Evolutionary conservation across 2,797 vertebrate genomes (phyloP), one percentile per base, ranked within the genome.

Genomic region (Dendrocincla tyrannina): DNA sequence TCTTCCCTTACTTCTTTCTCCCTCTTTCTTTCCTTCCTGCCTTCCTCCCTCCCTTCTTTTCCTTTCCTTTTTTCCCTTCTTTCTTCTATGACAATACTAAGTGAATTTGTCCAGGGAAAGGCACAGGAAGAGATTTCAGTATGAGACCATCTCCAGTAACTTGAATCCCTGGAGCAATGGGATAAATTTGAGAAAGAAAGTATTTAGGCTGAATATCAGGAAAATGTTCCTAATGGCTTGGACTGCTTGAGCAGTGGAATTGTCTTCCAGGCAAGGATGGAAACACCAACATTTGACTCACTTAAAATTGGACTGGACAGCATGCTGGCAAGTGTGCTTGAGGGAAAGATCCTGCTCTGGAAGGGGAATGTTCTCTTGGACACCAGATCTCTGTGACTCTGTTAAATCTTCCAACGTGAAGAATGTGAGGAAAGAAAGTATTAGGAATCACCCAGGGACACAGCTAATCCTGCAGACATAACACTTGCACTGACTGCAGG

Each of bases 221-320:
- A 95, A 96, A 94, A 92, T 92, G 60, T 94, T 96, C 93, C 95
- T 96, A 94, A 94, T 41, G 64, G 80, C 60, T 91, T 90, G 93
- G 92, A 85, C 84, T 13, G 44, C 22, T 58, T 80, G 87, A 91
- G 52, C 9, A 68, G 63, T 32, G 89, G 81, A 89, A 91, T 62
- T 77, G 76, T 89, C 85, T 97, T 89, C 89, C 91, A 80, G 94
- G 94, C 92, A 89, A 94, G 88, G 32, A 85, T 95, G 88, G 96
- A 91, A 97, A 91, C 42, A 89, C 87, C 84, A 89, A 73, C 42
- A 74, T 85, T 89, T 88, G 86, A 97, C 85, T 83, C 69, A 56
- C 68, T 89, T 88, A 86, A 82, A 88, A 95, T 91, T 95, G 86
- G 95, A 93, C 91, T 93, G 95, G 95, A 96, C 88, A 87, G 79